Evolutionary conservation across 2,888 invertebrate species (phyloP), one percentile per base, ranked within the genome.

Genomic region (Terebella lapidaria): DNA sequence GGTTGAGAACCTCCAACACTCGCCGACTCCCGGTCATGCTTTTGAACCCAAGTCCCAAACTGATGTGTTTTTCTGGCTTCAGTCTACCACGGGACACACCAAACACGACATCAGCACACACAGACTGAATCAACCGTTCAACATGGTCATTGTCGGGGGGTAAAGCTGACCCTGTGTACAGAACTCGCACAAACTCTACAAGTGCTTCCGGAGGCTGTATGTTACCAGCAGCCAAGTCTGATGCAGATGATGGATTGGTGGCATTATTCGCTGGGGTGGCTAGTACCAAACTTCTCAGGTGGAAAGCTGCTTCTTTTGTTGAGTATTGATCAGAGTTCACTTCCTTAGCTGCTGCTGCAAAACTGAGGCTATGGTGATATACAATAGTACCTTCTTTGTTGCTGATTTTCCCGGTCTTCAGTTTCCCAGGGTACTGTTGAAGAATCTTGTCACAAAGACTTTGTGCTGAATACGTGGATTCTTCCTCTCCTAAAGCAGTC

Each of bases 11-110:
- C n/a, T 63, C 61, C 22, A 65, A 51, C 3, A 65, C 57, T 30
- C 56, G 49, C 26, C 59, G 46, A 42, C 57, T 59, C 18, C 59
- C 59, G 30, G 59, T 63, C 20, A 63, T 26, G 25, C 61, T 63
- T 52, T 63, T 63, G 3, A 65, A 15, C 1, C 60, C 62, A 2
- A 62, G 30, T 2, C 62, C 65, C 27, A 65, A n/a, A 25, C 30
- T 29, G 10, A 58, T 18, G 51, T 66, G 66, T 35, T 64, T 66
- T 30, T 49, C 45, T 25, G 66, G 59, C 29, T 64, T 64, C 3
- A 60, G 24, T 4, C 22, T 29, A 18, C 61, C 63, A 25, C 56
- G 10, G 3, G 52, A 28, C 20, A 20, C 25, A 18, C 18, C 47
- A 26, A 47, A 56, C 4, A 56, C 5, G 15, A 47, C 56, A 56